A percentile compares a stretch with the other conserved stretches of the same genome.
phyloP scores from a whole-genome alignment of 2,888 invertebrate species.

The Hymenopus coronatus region DNA sequence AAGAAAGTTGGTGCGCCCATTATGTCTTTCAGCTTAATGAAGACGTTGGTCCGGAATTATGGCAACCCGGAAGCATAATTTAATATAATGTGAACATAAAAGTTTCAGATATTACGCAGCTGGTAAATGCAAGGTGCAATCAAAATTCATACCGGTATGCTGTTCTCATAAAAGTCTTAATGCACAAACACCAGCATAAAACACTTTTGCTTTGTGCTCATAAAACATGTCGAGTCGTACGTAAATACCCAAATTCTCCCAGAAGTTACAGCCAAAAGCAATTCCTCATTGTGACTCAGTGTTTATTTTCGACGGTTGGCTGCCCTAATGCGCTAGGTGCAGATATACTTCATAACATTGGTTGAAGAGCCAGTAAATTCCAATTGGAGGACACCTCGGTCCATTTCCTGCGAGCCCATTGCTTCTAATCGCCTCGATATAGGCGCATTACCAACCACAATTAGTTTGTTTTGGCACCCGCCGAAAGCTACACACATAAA shows the following conservation, averaged over 20 bases:
- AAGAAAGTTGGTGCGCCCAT: neutral
- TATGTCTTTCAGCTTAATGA: neutral
- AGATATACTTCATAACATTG: neutral
- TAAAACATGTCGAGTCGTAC: neutral
- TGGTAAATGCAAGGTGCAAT: neutral
- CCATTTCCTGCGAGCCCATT: neutral
- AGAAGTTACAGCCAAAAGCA: neutral
- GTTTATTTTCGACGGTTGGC: neutral
- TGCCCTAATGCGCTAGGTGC: neutral
- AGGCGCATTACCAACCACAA: neutral
- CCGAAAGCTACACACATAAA: neutral
- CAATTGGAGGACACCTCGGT: neutral
- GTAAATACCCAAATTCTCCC: neutral
- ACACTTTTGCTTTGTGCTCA: neutral
- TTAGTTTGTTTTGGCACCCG: slow-evolving; percentile 17
- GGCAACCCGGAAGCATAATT: neutral
- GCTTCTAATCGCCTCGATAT: neutral
- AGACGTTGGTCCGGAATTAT: neutral
- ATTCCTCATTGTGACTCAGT: neutral
- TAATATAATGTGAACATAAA: neutral
- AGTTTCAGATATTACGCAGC: neutral
- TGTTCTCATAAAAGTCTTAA: neutral
- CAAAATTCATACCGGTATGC: neutral
- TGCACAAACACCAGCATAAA: neutral
- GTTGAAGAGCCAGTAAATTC: neutral